Conservation (phyloP, 2,113 vertebrate species). For the Ursus arctos region DNA sequence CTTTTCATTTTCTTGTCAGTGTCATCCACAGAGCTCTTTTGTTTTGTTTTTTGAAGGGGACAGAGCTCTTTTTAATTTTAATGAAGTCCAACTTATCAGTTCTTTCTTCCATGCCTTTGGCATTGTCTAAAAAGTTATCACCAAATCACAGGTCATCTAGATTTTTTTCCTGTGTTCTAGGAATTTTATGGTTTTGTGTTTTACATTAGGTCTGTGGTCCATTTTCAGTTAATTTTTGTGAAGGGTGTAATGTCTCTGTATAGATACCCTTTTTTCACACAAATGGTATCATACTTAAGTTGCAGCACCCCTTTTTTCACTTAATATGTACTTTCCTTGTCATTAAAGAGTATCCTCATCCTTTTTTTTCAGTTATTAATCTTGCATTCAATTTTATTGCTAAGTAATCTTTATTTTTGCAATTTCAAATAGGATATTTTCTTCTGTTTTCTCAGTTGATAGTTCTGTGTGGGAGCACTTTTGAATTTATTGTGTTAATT, state of each 20-base stretch:
- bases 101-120: conserved; percentile 5
- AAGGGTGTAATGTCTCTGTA: neutral
- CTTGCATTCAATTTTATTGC: neutral
- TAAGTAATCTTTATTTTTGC: neutral
- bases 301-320: neutral
- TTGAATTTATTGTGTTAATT: conserved; percentile 49
- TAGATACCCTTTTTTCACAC: neutral
- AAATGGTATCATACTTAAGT: neutral
- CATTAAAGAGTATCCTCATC: neutral
- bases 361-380: neutral
- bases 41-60: no score
- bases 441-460: conserved; percentile 8
- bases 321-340: neutral
- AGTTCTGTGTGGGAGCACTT: neutral
- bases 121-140: neutral
- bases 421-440: neutral
- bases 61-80: conserved; percentile 1
- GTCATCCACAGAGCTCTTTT: neutral
- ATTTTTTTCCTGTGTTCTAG: neutral
- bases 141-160: neutral
- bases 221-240: conserved; percentile 20
- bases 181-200: neutral
- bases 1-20: neutral
- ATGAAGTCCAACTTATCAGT: neutral
- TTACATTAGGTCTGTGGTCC: neutral